Evolutionary conservation across 2,113 vertebrate genomes (phyloP), one percentile per base, ranked within the genome.

Genomic region (Dissostichus mawsoni): DNA sequence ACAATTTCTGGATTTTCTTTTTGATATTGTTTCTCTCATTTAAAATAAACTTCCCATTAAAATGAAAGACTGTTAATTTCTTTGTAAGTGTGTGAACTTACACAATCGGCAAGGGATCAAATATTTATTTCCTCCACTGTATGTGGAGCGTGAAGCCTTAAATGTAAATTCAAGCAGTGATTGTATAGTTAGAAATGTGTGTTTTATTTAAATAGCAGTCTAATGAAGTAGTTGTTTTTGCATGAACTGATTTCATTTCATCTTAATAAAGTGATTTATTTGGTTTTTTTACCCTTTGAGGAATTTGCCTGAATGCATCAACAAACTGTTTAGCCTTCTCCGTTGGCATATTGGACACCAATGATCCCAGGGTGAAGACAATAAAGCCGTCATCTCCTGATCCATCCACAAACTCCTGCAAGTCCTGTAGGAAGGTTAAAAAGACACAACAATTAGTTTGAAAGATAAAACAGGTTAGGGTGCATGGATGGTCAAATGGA

Each of bases 311-410:
- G 76, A 99, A 95, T 18, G 95, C 97, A 0, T 97, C 94, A 0
- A 97, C 95, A 1, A 99, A 97, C 33, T 89, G 89, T 81, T 72
- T 94, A 3, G 97, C 96, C 85, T 92, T 97, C 62, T 95, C 80
- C 65, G 92, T 89, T 0, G 98, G 97, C 79, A 99, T 96, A 20
- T 93, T 85, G 0, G 97, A 95, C 75, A 99, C 93, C 94, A 97
- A 95, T n/a, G 98, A 99, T 12, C 98, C 98, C 94, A 99, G 72
- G 0, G 97, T 98, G 88, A 99, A 99, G 75, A 99, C 94, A 63
- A 99, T 94, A 11, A 98, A 94, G 45, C 98, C 98, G 0, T 98
- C 95, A 0, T 98, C 96, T 78, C 98, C 98, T 4, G 98, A 99
- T 41, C 94, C 96, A 0, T 98, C 95, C 55, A 97, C 90, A 8